Conservation (phyloP, 2,888 invertebrate genomes). For the Lasioglossum lativentre region DNA sequence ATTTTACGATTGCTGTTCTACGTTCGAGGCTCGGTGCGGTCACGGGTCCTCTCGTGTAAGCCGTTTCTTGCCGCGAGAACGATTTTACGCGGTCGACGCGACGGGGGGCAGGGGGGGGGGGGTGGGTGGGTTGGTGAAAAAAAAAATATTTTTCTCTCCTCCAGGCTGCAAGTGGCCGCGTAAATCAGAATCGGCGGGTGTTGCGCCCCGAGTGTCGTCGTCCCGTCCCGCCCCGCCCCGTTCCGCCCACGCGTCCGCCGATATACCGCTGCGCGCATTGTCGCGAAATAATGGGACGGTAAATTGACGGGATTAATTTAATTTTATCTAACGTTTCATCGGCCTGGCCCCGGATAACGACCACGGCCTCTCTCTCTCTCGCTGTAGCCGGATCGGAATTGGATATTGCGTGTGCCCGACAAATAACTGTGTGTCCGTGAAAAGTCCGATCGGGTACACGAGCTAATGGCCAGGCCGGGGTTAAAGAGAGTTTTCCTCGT, state of each 20-base stretch:
- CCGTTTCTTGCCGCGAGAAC: conserved; percentile 47
- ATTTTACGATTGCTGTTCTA: conserved; percentile 66
- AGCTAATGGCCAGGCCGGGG: conserved; percentile 18
- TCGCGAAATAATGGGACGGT: conserved; percentile 43
- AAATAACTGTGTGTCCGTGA: conserved; percentile 49
- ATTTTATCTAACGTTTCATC: conserved; percentile 55
- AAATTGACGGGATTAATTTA: conserved; percentile 59
- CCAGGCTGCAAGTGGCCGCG: conserved; percentile 2
- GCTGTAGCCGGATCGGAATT: conserved; percentile 27
- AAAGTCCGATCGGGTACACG: conserved; percentile 38
- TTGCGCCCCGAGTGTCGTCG: conserved; percentile 16
- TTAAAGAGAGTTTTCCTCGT: conserved; percentile 31
- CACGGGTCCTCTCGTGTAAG: conserved; percentile 39
- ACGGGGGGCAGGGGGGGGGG: not conserved
- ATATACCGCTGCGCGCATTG: conserved; percentile 31
- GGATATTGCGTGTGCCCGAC: conserved; percentile 37
- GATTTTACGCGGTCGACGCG: conserved; percentile 28
- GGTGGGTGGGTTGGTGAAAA: too few species aligned
- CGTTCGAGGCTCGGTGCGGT: conserved; percentile 28
- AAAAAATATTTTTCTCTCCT: not conserved
- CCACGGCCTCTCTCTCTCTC: conserved; percentile 13
- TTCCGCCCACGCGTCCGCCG: conserved; percentile 1
- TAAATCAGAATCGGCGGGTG: conserved; percentile 34
- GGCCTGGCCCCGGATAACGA: conserved; percentile 15
- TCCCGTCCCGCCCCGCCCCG: not conserved